Evolutionary conservation across 2,888 invertebrate genomes (phyloP), one percentile per base, ranked within the genome.

Genomic region (Odontocolon sp.): DNA sequence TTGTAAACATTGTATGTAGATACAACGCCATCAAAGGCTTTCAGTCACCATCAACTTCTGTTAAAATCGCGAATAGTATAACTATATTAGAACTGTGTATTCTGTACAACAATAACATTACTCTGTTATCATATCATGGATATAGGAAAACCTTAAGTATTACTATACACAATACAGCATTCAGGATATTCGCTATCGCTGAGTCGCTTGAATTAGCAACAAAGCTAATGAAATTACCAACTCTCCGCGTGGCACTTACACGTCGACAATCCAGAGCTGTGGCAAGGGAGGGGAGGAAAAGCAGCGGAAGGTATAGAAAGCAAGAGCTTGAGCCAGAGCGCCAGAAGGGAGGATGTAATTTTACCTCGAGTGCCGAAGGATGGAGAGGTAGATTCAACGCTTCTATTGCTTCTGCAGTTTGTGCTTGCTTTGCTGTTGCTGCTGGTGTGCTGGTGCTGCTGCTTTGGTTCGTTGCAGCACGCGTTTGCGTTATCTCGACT

Each of bases 161-260:
- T n/a, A n/a, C n/a, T n/a, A n/a, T n/a, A n/a, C n/a, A n/a, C n/a
- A n/a, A n/a, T n/a, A n/a, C n/a, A 6, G 28, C 6, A 42, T 61
- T 31, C 33, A 33, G 26, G 45, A 31, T 63, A 45, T 36, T 68
- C n/a, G 9, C 2, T 33, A 50, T 64, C 33, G 50, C 50, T 50
- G 63, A 23, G 40, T 59, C 23, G 16, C 50, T 52, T 4, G 52
- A 38, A 68, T 68, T 74, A 79, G 56, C 69, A 77, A 76, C 73
- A 78, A 74, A 71, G 76, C 77, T 79, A 79, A 80, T 79, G 77
- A 76, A 76, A 79, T 79, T 79, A 79, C 71, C 57, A 64, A 57
- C 67, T 68, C 71, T 57, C 40, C 18, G 45, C 47, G 40, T 45
- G 42, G 54, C 66, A 70, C 59, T 69, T 56, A 14, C 38, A 59